phyloP scores from a whole-genome alignment of 2,113 vertebrate genomes.

The Caranx melampygus region DNA sequence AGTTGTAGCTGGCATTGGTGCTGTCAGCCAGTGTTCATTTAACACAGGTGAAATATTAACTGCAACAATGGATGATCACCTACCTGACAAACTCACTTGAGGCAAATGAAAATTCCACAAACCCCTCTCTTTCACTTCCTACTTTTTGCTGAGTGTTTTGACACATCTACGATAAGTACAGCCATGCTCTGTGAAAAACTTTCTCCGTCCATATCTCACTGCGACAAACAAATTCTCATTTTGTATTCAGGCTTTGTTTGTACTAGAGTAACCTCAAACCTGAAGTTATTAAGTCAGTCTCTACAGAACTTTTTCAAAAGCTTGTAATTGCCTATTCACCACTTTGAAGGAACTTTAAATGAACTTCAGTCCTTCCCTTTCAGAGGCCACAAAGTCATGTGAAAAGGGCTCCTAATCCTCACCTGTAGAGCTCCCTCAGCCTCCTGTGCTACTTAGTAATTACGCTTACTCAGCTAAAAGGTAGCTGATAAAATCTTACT shows the following conservation, averaged over 20 bases:
- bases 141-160: background rate
- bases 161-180: background rate
- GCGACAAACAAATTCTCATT: background rate
- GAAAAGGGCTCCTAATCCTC: background rate
- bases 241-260: background rate
- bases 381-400: background rate
- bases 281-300: background rate
- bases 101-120: background rate
- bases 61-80: background rate
- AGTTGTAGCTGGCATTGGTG: background rate
- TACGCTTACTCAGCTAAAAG: constrained; percentile 6
- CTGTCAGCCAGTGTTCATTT: background rate
- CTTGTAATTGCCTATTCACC: background rate
- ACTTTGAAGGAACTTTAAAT: background rate
- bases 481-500: background rate
- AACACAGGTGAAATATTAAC: background rate
- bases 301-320: background rate
- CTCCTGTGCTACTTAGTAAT: background rate
- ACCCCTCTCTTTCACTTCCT: background rate
- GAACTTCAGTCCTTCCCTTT: background rate
- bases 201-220: background rate
- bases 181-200: too few species aligned
- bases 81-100: background rate
- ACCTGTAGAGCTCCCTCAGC: background rate
- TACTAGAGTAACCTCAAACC: background rate